These are phyloP conservation scores for Catocala sponsa DNA, from an alignment of 2,888 invertebrate species.

Conservation along the genomic window DNA sequence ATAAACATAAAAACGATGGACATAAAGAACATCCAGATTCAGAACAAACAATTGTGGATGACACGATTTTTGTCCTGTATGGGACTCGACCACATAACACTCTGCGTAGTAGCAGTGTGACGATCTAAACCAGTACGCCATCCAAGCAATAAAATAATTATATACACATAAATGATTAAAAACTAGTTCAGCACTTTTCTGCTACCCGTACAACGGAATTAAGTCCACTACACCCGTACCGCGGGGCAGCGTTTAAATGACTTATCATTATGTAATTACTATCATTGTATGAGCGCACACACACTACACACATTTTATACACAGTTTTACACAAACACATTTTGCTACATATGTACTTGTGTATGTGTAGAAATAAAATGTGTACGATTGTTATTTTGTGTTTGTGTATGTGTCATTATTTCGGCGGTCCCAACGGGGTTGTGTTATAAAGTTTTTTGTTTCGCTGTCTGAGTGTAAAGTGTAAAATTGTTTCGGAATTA, in stretches of 20 bases:
- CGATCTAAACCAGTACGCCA: too few species aligned
- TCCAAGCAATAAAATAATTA: too few species aligned
- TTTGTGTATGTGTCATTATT: conserved; percentile 18
- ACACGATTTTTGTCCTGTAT: too few species aligned
- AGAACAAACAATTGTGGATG: too few species aligned
- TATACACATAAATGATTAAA: conserved; percentile 11
- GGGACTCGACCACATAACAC: too few species aligned
- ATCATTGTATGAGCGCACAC: conserved; percentile 79
- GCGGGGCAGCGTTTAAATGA: conserved; percentile 83
- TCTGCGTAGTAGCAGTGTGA: too few species aligned
- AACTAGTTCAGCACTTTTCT: conserved; percentile 35
- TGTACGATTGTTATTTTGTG: neutral
- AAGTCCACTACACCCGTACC: conserved; percentile 76
- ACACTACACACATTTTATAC: conserved; percentile 29
- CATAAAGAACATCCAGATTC: too few species aligned
- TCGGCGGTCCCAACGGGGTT: conserved; percentile 27
- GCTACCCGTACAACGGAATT: conserved; percentile 69
- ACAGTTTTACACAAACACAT: conserved; percentile 9
- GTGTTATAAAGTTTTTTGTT: conserved; percentile 2
- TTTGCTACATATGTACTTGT: neutral
- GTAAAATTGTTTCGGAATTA: conserved; percentile 15
- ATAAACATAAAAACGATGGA: too few species aligned
- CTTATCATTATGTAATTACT: conserved; percentile 88
- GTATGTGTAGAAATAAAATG: conserved; percentile 6
- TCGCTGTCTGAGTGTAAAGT: conserved; percentile 6